phyloP scores from a whole-genome alignment of 2,113 vertebrate species.

The Pyrgilauda ruficollis region DNA sequence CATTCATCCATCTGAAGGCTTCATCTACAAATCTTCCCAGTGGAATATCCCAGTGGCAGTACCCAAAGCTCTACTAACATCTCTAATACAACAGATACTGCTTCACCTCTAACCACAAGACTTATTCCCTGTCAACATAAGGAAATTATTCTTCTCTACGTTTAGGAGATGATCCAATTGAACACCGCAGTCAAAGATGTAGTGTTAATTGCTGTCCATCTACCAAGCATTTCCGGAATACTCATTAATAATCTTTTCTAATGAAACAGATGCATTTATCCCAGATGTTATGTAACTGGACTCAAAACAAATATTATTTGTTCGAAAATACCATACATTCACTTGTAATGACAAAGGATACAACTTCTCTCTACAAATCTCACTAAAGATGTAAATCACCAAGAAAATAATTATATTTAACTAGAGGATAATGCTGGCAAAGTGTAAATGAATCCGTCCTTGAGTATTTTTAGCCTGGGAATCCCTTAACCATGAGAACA shows the following conservation, averaged over 20 bases:
- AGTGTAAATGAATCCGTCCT: background rate
- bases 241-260: background rate
- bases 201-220: background rate
- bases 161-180: background rate
- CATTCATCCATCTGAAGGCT: background rate
- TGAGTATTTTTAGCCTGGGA: background rate
- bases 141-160: background rate
- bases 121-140: background rate
- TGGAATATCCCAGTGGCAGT: background rate
- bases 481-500: background rate
- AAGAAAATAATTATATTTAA: background rate
- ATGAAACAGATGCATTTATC: background rate
- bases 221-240: background rate
- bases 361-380: background rate
- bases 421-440: background rate
- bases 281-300: background rate
- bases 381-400: background rate
- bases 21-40: background rate
- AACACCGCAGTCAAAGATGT: background rate
- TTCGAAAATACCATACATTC: background rate
- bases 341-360: background rate
- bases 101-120: background rate
- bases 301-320: background rate
- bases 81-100: background rate
- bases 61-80: background rate